A percentile compares a stretch with the other conserved stretches of the same genome.
Evolutionary conservation across 1,140 invertebrate genomes (phyloP).

Genomic region (Diachasmimorpha longicaudata): DNA sequence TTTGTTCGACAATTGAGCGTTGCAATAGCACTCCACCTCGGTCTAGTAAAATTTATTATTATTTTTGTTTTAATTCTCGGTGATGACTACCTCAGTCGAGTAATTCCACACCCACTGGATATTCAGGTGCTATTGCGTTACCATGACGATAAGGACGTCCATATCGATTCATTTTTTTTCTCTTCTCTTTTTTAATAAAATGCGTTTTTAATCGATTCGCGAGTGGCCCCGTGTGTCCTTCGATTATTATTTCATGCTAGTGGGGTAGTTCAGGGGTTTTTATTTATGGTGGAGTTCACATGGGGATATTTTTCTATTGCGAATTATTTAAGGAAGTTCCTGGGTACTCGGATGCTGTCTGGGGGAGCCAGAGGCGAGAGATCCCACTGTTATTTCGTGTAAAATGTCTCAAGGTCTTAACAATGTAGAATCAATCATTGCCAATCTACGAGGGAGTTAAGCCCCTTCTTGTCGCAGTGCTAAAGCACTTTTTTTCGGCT

Average conservation of each 20-base stretch:
- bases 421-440: slow-evolving; percentile 51
- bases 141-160: slow-evolving; percentile 38
- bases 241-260: neutral
- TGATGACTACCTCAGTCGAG: neutral
- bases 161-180: slow-evolving; percentile 35
- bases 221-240: too few species aligned
- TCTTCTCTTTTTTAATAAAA: neutral
- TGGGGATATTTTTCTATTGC: neutral
- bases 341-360: neutral
- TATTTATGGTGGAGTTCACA: neutral
- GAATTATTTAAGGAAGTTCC: neutral
- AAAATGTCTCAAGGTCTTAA: slow-evolving; percentile 47
- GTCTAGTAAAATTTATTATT: slow-evolving; percentile 1
- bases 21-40: neutral
- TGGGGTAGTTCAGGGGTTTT: neutral
- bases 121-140: slow-evolving; percentile 23
- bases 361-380: neutral
- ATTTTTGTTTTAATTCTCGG: neutral
- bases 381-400: neutral
- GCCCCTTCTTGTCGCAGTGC: slow-evolving; percentile 30
- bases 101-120: slow-evolving; percentile 10
- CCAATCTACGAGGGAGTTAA: slow-evolving; percentile 40
- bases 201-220: too few species aligned
- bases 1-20: neutral
- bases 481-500: neutral